These are phyloP conservation scores for Tenodera sinensis DNA, from an alignment of 2,888 invertebrate genomes.

Conservation along the genomic window DNA sequence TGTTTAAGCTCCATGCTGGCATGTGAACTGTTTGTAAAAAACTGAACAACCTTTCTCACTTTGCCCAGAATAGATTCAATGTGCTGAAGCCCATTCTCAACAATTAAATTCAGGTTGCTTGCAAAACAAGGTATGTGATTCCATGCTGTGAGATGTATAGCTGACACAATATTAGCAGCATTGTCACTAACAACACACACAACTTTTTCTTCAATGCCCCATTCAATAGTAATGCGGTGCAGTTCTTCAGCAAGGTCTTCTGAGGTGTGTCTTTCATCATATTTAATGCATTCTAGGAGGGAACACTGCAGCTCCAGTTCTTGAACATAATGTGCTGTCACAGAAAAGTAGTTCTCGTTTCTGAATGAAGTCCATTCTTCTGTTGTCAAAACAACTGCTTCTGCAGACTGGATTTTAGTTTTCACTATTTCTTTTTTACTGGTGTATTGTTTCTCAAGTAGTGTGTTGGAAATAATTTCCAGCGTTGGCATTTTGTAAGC, in stretches of 20 bases:
- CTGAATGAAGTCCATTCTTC: slow-evolving; percentile 39
- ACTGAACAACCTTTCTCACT: not conserved
- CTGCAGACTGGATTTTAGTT: slow-evolving; percentile 25
- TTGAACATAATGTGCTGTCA: slow-evolving; percentile 37
- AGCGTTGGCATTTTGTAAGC: too few species aligned
- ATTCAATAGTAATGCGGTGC: not conserved
- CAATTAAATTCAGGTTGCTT: not conserved
- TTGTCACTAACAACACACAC: not conserved
- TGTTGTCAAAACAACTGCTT: slow-evolving; percentile 35
- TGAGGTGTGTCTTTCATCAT: not conserved
- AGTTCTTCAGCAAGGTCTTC: not conserved
- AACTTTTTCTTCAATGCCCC: not conserved
- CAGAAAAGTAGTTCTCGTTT: slow-evolving; percentile 37
- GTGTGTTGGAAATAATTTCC: too few species aligned
- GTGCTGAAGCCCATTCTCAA: not conserved
- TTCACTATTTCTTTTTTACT: not conserved
- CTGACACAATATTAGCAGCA: not conserved
- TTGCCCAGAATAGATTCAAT: not conserved
- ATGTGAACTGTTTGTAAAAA: not conserved
- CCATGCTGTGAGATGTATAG: not conserved
- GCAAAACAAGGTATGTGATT: not conserved
- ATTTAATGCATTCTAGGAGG: not conserved
- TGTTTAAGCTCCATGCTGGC: not conserved
- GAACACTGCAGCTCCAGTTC: slow-evolving; percentile 23
- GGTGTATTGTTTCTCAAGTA: not conserved